Evolutionary conservation across 2,797 vertebrate species (phyloP).

Genomic region (Coracias cyanogaster): DNA sequence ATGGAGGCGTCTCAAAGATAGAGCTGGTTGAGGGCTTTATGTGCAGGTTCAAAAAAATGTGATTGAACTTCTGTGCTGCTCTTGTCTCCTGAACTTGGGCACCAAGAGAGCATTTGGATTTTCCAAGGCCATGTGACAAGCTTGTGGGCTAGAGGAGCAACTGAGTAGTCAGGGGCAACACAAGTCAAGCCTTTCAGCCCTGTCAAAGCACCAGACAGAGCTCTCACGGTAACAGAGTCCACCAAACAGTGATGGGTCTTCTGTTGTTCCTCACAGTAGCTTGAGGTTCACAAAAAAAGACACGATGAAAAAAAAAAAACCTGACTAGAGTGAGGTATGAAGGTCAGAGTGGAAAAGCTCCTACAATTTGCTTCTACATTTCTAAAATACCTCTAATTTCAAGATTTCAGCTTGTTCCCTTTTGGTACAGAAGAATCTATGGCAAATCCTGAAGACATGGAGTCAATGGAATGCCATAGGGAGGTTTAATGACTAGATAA

Average conservation of each 20-base stretch:
- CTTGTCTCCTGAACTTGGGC: not conserved
- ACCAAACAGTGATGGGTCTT: not conserved
- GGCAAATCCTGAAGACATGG: not conserved
- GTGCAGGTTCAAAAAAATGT: not conserved
- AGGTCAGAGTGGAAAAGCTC: not conserved
- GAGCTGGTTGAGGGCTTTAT: not conserved
- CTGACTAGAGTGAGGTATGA: not conserved
- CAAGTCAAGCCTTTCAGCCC: too few species aligned
- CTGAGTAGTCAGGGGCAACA: too few species aligned
- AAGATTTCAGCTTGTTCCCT: not conserved
- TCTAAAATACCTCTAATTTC: not conserved
- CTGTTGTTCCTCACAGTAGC: not conserved
- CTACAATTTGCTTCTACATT: not conserved
- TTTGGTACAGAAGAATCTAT: not conserved
- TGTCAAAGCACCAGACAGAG: not conserved
- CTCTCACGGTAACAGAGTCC: not conserved
- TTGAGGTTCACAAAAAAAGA: not conserved
- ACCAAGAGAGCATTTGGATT: not conserved
- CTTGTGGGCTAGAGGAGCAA: not conserved
- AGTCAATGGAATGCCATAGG: not conserved
- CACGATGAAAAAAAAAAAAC: not conserved
- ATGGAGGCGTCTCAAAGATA: not conserved
- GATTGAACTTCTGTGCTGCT: not conserved
- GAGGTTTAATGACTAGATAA: not conserved
- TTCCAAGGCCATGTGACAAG: not conserved